Percentiles rank a stretch among this genome's conserved stretches.
phyloP scores from a whole-genome alignment of 2,888 invertebrate species.

The Plebejus argus region DNA sequence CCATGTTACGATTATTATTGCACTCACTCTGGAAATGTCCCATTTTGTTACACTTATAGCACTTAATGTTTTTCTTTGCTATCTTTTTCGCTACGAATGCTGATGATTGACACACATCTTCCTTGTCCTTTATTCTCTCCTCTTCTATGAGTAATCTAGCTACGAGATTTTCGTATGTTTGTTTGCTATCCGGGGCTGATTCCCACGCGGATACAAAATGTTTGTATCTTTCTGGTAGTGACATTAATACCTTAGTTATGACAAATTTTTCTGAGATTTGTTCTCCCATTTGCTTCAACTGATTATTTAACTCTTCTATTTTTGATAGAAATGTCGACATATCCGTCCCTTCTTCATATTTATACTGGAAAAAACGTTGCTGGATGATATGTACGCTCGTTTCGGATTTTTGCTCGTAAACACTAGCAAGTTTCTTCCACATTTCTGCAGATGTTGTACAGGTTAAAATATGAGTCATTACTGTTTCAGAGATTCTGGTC shows the following conservation, averaged over 20 bases:
- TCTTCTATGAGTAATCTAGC: slow-evolving; percentile 10
- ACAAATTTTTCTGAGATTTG: slow-evolving; percentile 46
- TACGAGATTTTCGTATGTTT: slow-evolving; percentile 41
- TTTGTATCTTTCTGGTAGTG: slow-evolving; percentile 48
- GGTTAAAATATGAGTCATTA: slow-evolving; percentile 47
- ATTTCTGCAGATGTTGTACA: slow-evolving; percentile 47
- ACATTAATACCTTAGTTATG: slow-evolving; percentile 50
- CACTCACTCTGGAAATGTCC: slow-evolving; percentile 7
- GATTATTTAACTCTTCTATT: slow-evolving; percentile 46
- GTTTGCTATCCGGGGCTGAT: slow-evolving; percentile 44
- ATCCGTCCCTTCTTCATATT: slow-evolving; percentile 42
- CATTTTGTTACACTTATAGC: slow-evolving; percentile 2
- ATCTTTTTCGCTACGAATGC: not conserved
- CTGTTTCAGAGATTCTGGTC: slow-evolving; percentile 46
- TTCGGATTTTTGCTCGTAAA: slow-evolving; percentile 52
- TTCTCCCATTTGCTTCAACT: slow-evolving; percentile 47
- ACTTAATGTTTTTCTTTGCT: slow-evolving; percentile 13
- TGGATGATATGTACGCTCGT: slow-evolving; percentile 51
- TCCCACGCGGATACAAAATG: slow-evolving; percentile 53
- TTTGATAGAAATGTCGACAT: slow-evolving; percentile 48
- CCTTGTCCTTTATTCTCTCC: not conserved
- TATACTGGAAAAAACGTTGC: slow-evolving; percentile 49
- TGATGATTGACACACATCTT: slow-evolving; percentile 1
- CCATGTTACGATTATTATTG: not conserved
- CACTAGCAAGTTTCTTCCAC: slow-evolving; percentile 47